Conservation (phyloP, 2,113 vertebrate genomes). For the Phaethornis superciliosus region DNA sequence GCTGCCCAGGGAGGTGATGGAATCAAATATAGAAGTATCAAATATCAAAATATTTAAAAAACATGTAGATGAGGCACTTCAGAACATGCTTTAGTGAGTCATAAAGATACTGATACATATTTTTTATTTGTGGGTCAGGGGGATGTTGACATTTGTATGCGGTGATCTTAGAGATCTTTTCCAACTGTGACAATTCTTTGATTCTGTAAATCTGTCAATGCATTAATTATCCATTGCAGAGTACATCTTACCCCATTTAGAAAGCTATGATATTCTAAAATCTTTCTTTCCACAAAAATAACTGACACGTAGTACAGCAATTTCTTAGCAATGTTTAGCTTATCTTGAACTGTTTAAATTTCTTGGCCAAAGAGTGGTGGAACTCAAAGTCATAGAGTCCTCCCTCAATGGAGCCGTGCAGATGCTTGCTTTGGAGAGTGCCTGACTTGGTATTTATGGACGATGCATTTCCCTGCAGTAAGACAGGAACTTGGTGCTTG, state of each 20-base stretch:
- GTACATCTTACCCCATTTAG: not conserved
- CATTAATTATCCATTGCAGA: not conserved
- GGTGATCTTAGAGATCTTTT: too few relatives aligned
- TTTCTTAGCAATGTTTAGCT: not conserved
- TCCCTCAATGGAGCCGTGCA: not conserved
- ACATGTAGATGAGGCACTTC: too few relatives aligned
- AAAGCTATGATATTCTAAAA: not conserved
- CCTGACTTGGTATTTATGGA: not conserved
- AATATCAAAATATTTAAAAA: too few relatives aligned
- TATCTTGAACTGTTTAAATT: not conserved
- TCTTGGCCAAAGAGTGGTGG: not conserved
- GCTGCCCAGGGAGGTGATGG: too few relatives aligned
- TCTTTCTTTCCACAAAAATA: not conserved
- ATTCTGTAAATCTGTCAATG: not conserved
- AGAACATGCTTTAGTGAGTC: too few relatives aligned
- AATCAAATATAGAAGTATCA: too few relatives aligned
- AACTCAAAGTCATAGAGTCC: not conserved
- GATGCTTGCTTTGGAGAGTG: not conserved
- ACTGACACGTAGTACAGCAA: not conserved
- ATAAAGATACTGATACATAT: too few relatives aligned
- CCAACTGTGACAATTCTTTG: too few relatives aligned
- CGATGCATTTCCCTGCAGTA: not conserved
- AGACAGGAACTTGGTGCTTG: not conserved
- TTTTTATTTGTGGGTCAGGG: too few relatives aligned
- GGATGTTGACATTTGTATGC: too few relatives aligned